phyloP scores from a whole-genome alignment of 1,140 invertebrate species.

The Aculops lycopersici region DNA sequence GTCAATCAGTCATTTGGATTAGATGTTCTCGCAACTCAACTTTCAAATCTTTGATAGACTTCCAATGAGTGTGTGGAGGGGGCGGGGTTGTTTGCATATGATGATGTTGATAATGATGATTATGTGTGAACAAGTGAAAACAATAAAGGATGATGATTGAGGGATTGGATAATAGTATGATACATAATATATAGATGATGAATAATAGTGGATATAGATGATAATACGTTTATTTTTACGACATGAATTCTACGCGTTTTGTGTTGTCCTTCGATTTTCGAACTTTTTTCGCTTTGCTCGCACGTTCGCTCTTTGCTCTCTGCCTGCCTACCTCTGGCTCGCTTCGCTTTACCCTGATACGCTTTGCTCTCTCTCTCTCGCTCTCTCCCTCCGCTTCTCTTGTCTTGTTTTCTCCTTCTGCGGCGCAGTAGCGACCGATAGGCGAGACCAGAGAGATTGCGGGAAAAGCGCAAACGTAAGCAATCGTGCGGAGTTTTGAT shows the following conservation, averaged over 20 bases:
- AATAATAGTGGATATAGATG: background rate
- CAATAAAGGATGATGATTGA: too few species aligned
- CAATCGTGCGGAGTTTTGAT: too few species aligned
- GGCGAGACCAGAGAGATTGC: too few species aligned
- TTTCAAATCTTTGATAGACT: too few species aligned
- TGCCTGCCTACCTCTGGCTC: background rate
- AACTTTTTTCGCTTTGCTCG: background rate
- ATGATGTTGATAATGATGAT: background rate
- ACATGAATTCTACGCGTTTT: background rate
- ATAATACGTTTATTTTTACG: background rate
- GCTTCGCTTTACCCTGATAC: background rate
- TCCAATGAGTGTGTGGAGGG: background rate
- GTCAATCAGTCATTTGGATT: too few species aligned
- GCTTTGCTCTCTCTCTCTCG: conserved; percentile 1
- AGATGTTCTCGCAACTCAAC: too few species aligned
- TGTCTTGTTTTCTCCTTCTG: background rate
- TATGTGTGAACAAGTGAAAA: background rate
- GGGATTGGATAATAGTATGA: background rate
- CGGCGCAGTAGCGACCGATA: too few species aligned
- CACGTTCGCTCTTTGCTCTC: background rate
- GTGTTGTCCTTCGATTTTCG: background rate
- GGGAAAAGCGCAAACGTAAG: too few species aligned
- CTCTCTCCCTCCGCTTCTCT: background rate
- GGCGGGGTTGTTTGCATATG: background rate
- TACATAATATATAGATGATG: background rate